These are phyloP conservation scores for Circaetus gallicus DNA, from an alignment of 2,113 vertebrate genomes.

Conservation along the genomic window DNA sequence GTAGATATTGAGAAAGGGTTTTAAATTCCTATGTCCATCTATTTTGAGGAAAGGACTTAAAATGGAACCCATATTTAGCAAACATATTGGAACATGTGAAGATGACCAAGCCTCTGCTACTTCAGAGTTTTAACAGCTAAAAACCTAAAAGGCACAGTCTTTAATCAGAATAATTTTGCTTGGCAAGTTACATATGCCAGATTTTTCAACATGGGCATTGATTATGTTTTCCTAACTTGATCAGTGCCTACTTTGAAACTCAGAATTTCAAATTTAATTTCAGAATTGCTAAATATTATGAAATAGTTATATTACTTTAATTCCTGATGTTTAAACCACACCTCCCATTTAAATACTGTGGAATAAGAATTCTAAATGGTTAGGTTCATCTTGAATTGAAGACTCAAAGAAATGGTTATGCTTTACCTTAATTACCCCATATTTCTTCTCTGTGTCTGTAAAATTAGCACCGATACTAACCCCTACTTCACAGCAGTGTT, in stretches of 20 bases:
- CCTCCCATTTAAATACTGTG: neutral
- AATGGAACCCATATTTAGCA: neutral
- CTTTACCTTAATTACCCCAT: neutral
- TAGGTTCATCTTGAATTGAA: neutral
- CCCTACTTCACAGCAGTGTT: neutral
- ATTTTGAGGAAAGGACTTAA: neutral
- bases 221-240: neutral
- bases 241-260: neutral
- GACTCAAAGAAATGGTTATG: neutral
- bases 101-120: neutral
- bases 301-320: neutral
- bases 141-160: neutral
- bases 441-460: neutral
- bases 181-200: neutral
- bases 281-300: neutral
- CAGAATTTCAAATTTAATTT: neutral
- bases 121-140: neutral
- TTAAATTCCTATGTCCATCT: neutral
- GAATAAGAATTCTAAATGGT: neutral
- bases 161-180: neutral
- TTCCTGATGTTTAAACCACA: neutral
- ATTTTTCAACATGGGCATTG: neutral
- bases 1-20: neutral
- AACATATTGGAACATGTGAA: neutral
- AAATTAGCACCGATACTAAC: neutral